A percentile compares a stretch with the other conserved stretches of the same genome.
These are phyloP conservation scores for Natator depressus DNA, from an alignment of 2,113 vertebrate genomes.

Conservation along the genomic window DNA sequence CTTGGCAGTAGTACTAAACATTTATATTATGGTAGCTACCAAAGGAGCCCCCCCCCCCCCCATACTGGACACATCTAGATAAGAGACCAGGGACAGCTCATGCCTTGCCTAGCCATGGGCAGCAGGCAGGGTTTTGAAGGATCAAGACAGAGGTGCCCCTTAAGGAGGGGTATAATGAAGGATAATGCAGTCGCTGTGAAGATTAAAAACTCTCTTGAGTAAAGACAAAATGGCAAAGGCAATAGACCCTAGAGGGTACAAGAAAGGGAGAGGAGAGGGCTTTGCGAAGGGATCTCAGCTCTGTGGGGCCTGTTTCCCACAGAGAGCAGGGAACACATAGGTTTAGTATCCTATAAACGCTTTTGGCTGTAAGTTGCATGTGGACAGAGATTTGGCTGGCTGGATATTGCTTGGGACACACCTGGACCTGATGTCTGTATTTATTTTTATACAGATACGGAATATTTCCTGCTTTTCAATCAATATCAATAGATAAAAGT, in stretches of 20 bases:
- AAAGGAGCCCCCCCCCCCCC: rapidly evolving
- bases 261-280: not conserved
- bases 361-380: not conserved
- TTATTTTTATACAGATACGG: not conserved
- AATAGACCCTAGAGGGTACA: not conserved
- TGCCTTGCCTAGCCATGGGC: not conserved
- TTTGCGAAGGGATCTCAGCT: not conserved
- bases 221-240: not conserved
- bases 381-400: not conserved
- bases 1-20: not conserved
- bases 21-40: not conserved
- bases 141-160: not conserved
- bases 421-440: not conserved
- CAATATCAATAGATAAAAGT: not conserved
- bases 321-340: not conserved
- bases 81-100: not conserved
- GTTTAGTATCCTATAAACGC: not conserved
- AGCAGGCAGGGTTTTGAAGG: not conserved
- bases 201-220: not conserved
- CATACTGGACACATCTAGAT: rapidly evolving
- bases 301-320: not conserved
- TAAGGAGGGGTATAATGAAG: not conserved
- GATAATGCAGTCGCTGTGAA: not conserved
- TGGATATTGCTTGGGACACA: not conserved
- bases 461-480: not conserved